Evolutionary conservation across 2,888 invertebrate species (phyloP), one percentile per base, ranked within the genome.

Genomic region (Melitaea athalia): DNA sequence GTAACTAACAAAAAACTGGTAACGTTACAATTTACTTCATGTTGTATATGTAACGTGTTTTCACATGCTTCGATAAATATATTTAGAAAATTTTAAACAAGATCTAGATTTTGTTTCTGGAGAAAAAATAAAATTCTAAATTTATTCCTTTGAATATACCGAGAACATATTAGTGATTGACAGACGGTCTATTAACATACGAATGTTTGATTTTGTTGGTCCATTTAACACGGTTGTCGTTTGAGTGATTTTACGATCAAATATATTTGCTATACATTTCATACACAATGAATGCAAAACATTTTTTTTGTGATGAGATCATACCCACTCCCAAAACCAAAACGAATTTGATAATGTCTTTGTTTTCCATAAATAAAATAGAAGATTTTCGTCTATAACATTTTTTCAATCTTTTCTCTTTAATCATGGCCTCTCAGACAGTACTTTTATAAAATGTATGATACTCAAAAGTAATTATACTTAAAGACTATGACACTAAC

Each of bases 331-430:
- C 75, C 70, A 66, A 49, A 70, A 74, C 74, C 72, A 75, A 76
- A 77, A 78, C 76, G 76, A 75, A 75, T 76, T 76, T 78, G 75
- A 75, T 73, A 72, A 75, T 71, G 55, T 53, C 64, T 73, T 74
- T 77, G 75, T 75, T 72, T 66, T 64, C 59, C 15, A 15, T 47
- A 31, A 52, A n/a, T 33, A 31, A 31, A 14, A 45, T 47, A 61
- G 61, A 66, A 11, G 14, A 38, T 0, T 53, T 55, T 61, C 24
- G 42, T 61, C 55, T 38, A 6, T n/a, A n/a, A 42, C n/a, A 5
- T n/a, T 42, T 57, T n/a, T 42, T 57, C 33, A 55, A 6, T 11
- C 17, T 42, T 62, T 50, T 50, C 31, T 15, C 50, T 55, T 63
- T 60, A 59, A 57, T 63, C 49, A 67, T 43, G 24, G 43, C 53